Base-by-base conservation (phyloP, 2,797 vertebrate genomes). In the Microcaecilia unicolor region DNA sequence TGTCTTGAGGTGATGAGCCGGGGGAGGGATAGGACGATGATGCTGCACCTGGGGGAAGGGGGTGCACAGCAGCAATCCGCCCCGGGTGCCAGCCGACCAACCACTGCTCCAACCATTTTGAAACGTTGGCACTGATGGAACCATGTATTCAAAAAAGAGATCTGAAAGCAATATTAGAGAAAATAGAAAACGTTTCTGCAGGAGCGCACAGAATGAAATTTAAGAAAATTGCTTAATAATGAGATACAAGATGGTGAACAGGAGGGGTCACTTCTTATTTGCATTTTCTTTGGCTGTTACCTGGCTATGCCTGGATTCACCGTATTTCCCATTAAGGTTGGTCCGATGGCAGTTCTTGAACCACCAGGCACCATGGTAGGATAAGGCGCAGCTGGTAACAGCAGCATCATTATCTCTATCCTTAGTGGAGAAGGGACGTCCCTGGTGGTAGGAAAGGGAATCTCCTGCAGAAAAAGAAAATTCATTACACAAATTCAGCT, bases 281-380 rank as follows among this genome's bases (percentile, higher is more conserved):
- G n/a, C n/a, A n/a, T n/a, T n/a, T n/a, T n/a, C n/a, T n/a, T 8
- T 19, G 30, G 5, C 17, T 34, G 83, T 82, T 64, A 99, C 96
- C 93, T 98, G 94, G 37, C 96, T 98, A 79, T 99, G 96, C 61
- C 92, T 84, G 60, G 93, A 95, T 67, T 99, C 96, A 13, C 94
- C 96, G 1, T 97, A 99, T 71, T 98, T 97, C 56, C 96, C 95
- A 0, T 99, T 99, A 69, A 99, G 93, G 72, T 99, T 99, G 54
- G 92, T 95, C 34, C 95, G 83, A 62, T 99, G 96, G 68, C 95
- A 98, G 74, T 99, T 99, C 82, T 98, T 99, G 19, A 96, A 99
- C 96, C 96, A 99, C 96, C 96, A 99, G 5, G 95, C 96, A 42
- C 96, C 96, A 82, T 97, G 98, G 77, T 99, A 99, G 5, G 96